Conservation (phyloP, 2,888 invertebrate genomes). For the Pristionchus maxplancki region DNA sequence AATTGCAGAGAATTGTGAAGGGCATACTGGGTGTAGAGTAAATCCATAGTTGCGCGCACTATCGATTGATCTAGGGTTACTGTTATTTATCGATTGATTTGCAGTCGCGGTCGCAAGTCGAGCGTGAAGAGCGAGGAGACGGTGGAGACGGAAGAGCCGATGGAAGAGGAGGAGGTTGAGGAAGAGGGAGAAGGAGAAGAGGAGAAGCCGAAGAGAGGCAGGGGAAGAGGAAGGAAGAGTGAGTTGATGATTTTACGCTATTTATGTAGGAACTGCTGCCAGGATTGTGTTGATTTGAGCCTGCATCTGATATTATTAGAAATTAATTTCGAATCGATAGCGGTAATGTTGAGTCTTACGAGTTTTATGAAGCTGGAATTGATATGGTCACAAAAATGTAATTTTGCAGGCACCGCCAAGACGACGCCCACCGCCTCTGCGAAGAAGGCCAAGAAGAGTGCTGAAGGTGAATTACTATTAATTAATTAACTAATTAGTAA, state of each 20-base stretch:
- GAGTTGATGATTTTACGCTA: not conserved
- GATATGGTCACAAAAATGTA: not conserved
- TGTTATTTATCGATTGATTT: not conserved
- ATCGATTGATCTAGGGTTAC: not conserved
- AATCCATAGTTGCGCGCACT: no score
- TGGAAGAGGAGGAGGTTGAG: not conserved
- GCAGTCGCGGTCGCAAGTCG: constrained; percentile 38
- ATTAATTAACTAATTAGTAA: not conserved
- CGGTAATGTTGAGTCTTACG: not conserved
- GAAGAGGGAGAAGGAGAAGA: not conserved
- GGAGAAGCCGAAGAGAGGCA: constrained; percentile 42
- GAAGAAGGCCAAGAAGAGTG: constrained; percentile 50
- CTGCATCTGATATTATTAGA: not conserved
- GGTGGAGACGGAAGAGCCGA: not conserved
- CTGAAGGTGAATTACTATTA: not conserved
- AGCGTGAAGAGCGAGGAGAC: constrained; percentile 44
- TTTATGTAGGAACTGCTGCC: no score
- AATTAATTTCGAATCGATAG: not conserved
- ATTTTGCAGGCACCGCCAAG: constrained; percentile 13
- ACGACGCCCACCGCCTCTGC: constrained; percentile 51
- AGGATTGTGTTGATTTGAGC: no score
- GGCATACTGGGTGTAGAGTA: no score
- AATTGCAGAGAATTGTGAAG: no score
- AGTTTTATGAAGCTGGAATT: not conserved
- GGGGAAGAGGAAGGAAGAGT: not conserved